These are phyloP conservation scores for Dasyurus viverrinus DNA, from an alignment of 2,113 vertebrate species.

Conservation along the genomic window DNA sequence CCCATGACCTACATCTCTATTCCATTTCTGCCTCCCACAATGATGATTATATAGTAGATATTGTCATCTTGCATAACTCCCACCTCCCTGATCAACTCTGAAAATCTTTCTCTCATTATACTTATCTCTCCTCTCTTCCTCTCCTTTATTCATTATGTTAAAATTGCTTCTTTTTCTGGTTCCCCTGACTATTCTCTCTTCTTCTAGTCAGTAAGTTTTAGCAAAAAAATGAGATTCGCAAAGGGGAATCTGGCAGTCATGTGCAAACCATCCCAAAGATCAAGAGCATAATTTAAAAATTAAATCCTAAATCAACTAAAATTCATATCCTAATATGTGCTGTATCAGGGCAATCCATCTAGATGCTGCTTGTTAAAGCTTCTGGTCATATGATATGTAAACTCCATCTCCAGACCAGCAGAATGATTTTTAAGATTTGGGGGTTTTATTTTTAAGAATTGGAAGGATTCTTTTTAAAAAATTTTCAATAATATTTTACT, in stretches of 20 bases:
- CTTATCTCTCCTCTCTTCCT: neutral
- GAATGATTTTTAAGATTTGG: neutral
- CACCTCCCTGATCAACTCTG: neutral
- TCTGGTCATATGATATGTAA: neutral
- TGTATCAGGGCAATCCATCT: neutral
- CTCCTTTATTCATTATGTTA: neutral
- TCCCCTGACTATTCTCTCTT: neutral
- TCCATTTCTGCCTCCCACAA: neutral
- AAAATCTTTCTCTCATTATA: neutral
- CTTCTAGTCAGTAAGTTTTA: neutral
- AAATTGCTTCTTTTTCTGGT: neutral
- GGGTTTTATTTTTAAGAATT: too few species aligned
- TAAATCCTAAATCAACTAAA: neutral
- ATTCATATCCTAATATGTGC: neutral
- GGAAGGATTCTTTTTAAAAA: too few species aligned
- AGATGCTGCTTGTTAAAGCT: neutral
- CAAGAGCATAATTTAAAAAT: neutral
- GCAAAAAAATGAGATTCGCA: neutral
- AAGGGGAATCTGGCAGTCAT: neutral
- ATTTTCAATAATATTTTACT: too few species aligned
- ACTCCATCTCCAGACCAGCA: neutral
- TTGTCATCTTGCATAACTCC: neutral
- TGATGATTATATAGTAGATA: neutral
- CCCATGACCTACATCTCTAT: neutral
- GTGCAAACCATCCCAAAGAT: neutral